Evolutionary conservation across 2,888 invertebrate species (phyloP).

Genomic region (Halictus quadricinctus): DNA sequence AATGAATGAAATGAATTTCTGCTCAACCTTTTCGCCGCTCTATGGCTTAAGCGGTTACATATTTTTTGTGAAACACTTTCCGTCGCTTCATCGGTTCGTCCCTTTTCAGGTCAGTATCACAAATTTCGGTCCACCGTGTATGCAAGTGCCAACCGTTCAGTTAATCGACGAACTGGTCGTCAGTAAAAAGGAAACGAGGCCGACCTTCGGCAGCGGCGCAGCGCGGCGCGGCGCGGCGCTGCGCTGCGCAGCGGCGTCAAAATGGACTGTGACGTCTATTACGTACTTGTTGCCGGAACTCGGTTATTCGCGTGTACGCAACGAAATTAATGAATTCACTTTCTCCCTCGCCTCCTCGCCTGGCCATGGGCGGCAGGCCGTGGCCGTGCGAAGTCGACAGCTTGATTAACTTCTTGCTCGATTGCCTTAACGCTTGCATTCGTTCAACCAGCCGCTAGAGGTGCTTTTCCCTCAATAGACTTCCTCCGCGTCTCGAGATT

Average conservation of each 20-base stretch:
- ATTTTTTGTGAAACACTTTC: too few species aligned
- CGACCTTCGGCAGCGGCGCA: slow-evolving; percentile 21
- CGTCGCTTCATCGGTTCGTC: not conserved
- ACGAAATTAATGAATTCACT: slow-evolving; percentile 47
- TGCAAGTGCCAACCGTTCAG: not conserved
- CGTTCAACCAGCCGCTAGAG: not conserved
- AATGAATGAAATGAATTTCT: slow-evolving; percentile 1
- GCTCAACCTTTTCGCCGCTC: not conserved
- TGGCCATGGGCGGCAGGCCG: not conserved
- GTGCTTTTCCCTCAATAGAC: not conserved
- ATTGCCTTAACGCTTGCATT: not conserved
- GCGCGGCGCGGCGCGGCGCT: not conserved
- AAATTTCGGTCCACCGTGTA: not conserved
- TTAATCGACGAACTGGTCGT: slow-evolving; percentile 8
- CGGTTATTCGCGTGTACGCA: slow-evolving; percentile 28
- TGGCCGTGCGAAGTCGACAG: not conserved
- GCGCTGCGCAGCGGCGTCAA: slow-evolving; percentile 3
- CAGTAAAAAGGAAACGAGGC: slow-evolving; percentile 34
- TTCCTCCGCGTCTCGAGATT: not conserved
- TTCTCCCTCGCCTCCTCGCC: slow-evolving; percentile 13
- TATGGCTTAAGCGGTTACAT: not conserved
- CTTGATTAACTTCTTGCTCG: slow-evolving; percentile 23
- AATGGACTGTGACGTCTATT: slow-evolving; percentile 34
- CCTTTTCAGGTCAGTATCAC: not conserved
- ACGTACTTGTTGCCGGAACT: slow-evolving; percentile 46